phyloP scores from a whole-genome alignment of 1,140 invertebrate genomes.

The Frieseomelitta varia region DNA sequence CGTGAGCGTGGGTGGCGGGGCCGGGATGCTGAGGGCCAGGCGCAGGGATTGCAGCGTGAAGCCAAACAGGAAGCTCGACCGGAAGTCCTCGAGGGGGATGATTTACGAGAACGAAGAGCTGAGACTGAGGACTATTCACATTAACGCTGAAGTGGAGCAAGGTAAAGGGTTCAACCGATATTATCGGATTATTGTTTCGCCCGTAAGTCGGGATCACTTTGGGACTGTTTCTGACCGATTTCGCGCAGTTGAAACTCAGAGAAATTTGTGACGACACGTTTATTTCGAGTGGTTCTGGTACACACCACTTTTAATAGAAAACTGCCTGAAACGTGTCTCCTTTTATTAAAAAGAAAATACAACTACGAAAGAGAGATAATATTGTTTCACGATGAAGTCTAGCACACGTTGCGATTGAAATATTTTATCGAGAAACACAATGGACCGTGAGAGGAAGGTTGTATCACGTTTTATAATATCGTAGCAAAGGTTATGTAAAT shows the following conservation, averaged over 20 bases:
- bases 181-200: not conserved
- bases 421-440: too few species aligned
- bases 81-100: constrained; percentile 92
- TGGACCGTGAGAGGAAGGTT: too few species aligned
- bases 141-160: constrained; percentile 96
- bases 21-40: constrained; percentile 86
- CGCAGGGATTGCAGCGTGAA: constrained; percentile 88
- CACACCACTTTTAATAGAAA: not conserved
- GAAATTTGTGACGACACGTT: too few species aligned
- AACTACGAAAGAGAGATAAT: not conserved
- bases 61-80: constrained; percentile 89
- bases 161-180: constrained; percentile 81
- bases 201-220: not conserved
- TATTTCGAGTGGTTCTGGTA: too few species aligned
- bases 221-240: not conserved
- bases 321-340: not conserved
- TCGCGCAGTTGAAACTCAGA: too few species aligned
- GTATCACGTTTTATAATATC: not conserved
- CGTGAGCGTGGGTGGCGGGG: constrained; percentile 70
- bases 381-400: not conserved
- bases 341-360: not conserved
- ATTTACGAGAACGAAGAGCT: constrained; percentile 96
- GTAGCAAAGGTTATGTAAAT: not conserved
- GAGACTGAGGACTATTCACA: constrained; percentile 93
- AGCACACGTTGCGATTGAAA: too few species aligned